phyloP scores from a whole-genome alignment of 1,140 invertebrate species.

The Drosophila ohnishii region DNA sequence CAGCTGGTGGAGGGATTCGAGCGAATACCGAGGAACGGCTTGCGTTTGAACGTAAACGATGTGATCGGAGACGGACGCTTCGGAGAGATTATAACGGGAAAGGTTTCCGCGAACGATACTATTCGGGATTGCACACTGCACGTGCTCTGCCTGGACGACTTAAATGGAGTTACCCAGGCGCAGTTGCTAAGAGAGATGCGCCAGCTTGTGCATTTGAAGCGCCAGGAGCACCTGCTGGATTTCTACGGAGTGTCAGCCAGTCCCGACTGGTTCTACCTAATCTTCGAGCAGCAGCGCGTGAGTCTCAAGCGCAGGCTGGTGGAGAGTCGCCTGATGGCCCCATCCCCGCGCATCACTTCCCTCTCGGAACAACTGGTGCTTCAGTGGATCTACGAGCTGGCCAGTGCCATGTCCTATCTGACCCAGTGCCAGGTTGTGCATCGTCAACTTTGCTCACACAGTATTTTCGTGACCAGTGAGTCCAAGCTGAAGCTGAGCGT shows the following conservation, averaged over 20 bases:
- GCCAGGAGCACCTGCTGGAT: conserved; percentile 88
- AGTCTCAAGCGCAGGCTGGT: conserved; percentile 86
- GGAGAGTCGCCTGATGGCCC: conserved; percentile 59
- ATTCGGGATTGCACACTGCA: conserved; percentile 71
- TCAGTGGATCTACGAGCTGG: conserved; percentile 84
- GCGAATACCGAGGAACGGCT: conserved; percentile 88
- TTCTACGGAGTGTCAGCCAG: conserved; percentile 92
- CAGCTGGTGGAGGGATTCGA: conserved; percentile 64
- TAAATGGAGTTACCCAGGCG: conserved; percentile 86
- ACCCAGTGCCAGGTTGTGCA: conserved; percentile 87
- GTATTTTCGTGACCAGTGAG: conserved; percentile 85
- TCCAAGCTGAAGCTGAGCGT: conserved; percentile 68
- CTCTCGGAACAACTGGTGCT: conserved; percentile 80
- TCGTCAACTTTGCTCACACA: conserved; percentile 88
- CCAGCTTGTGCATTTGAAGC: conserved; percentile 87
- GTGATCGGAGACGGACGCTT: conserved; percentile 89
- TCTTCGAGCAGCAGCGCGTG: conserved; percentile 87
- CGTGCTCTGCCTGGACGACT: conserved; percentile 84
- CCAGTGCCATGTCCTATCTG: conserved; percentile 88
- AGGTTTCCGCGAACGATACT: conserved; percentile 79
- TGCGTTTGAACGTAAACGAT: conserved; percentile 87
- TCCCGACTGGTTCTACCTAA: conserved; percentile 88
- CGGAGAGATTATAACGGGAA: conserved; percentile 88
- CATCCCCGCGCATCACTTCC: conserved; percentile 85
- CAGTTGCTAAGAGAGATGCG: conserved; percentile 90